Conservation (phyloP, 2,113 vertebrate genomes). For the Neotoma lepida region DNA sequence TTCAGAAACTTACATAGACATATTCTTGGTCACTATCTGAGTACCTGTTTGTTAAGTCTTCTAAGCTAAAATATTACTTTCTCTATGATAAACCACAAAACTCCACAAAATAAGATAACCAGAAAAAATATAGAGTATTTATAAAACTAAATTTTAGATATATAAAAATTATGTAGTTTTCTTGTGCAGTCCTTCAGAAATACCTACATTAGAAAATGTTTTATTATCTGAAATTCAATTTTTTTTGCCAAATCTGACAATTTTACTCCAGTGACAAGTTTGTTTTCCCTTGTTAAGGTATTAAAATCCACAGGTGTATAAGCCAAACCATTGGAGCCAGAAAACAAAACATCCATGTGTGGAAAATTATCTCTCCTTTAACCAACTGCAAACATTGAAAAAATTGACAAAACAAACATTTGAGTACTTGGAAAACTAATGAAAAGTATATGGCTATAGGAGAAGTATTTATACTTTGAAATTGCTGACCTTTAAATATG, state of each 20-base stretch:
- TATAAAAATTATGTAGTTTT: background rate
- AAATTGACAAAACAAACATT: background rate
- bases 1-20: background rate
- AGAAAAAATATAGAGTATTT: background rate
- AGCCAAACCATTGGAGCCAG: background rate
- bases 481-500: background rate
- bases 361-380: background rate
- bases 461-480: background rate
- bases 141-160: background rate
- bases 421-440: background rate
- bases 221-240: background rate
- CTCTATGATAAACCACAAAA: background rate
- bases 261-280: background rate
- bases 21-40: background rate
- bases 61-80: conserved; percentile 13
- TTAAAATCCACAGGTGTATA: background rate
- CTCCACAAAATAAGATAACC: background rate
- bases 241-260: background rate
- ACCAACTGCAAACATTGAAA: background rate
- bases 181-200: background rate
- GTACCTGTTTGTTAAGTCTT: background rate
- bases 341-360: background rate
- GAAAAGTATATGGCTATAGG: background rate
- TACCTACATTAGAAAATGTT: background rate
- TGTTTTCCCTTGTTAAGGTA: background rate